Evolutionary conservation across 2,888 invertebrate species (phyloP).

Genomic region (Quadriops clusia): DNA sequence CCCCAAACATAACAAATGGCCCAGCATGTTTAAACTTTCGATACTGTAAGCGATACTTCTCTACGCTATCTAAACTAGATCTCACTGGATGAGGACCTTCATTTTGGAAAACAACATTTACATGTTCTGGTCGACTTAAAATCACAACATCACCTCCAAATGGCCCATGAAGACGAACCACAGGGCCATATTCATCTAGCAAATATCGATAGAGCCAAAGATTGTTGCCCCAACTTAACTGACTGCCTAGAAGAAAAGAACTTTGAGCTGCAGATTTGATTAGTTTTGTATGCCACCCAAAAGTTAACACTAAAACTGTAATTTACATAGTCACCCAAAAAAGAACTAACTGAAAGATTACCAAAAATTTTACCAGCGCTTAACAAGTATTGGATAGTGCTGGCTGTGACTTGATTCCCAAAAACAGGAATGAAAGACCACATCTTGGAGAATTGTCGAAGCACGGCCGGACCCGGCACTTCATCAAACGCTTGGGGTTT

Average conservation of each 20-base stretch:
- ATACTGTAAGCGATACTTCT: constrained; percentile 49
- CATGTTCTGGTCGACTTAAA: constrained; percentile 51
- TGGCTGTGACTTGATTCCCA: constrained; percentile 49
- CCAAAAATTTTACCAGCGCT: constrained; percentile 40
- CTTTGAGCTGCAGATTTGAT: no score
- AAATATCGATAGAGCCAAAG: constrained; percentile 36
- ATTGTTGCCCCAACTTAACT: constrained; percentile 38
- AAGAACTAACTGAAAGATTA: constrained; percentile 24
- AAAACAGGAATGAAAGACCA: constrained; percentile 49
- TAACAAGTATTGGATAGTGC: constrained; percentile 40
- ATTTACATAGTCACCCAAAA: constrained; percentile 32
- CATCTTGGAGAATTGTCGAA: constrained; percentile 45
- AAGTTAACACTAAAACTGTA: constrained; percentile 3
- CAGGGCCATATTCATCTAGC: constrained; percentile 48
- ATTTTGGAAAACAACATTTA: constrained; percentile 47
- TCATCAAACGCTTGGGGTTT: constrained; percentile 44
- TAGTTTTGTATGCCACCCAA: no score
- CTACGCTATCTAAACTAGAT: constrained; percentile 50
- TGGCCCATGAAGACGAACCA: constrained; percentile 53
- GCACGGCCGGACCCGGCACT: constrained; percentile 49
- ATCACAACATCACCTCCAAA: constrained; percentile 52
- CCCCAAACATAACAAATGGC: constrained; percentile 46
- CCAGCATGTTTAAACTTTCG: constrained; percentile 44
- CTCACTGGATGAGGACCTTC: constrained; percentile 49
- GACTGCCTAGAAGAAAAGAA: constrained; percentile 26